These are phyloP conservation scores for Pangasianodon gigas DNA, from an alignment of 2,113 vertebrate species.

Conservation along the genomic window DNA sequence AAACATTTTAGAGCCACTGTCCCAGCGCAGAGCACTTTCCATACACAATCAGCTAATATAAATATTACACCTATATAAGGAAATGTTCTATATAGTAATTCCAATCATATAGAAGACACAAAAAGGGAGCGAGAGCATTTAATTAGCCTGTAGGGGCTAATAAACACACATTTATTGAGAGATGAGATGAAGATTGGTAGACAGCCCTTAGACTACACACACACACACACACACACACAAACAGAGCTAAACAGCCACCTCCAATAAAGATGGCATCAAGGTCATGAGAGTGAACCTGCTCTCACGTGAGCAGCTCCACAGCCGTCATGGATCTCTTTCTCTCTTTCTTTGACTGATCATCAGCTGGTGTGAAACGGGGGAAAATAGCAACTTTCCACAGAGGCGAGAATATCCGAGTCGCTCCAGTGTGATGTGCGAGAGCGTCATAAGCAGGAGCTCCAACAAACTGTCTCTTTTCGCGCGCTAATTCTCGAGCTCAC, in stretches of 20 bases:
- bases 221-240: background rate
- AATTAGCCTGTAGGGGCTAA: background rate
- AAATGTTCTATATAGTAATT: background rate
- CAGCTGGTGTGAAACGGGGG: constrained; percentile 14
- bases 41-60: background rate
- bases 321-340: constrained; percentile 17
- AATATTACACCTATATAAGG: background rate
- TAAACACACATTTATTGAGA: background rate
- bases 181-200: background rate
- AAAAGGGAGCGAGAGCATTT: background rate
- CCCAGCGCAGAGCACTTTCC: background rate
- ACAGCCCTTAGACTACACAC: background rate
- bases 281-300: constrained; percentile 36
- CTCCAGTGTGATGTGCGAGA: constrained; percentile 22
- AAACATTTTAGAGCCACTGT: constrained; percentile 26
- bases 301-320: constrained; percentile 12
- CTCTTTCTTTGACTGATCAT: constrained; percentile 7
- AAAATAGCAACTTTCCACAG: constrained; percentile 40
- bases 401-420: constrained; percentile 35
- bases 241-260: constrained; percentile 4
- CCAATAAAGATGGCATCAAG: constrained; percentile 34
- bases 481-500: constrained; percentile 4
- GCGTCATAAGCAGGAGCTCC: constrained; percentile 26
- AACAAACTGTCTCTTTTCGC: background rate
- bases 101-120: background rate